Conservation (phyloP, 2,888 invertebrate species). For the Sphaerolaimus hirsutus region DNA sequence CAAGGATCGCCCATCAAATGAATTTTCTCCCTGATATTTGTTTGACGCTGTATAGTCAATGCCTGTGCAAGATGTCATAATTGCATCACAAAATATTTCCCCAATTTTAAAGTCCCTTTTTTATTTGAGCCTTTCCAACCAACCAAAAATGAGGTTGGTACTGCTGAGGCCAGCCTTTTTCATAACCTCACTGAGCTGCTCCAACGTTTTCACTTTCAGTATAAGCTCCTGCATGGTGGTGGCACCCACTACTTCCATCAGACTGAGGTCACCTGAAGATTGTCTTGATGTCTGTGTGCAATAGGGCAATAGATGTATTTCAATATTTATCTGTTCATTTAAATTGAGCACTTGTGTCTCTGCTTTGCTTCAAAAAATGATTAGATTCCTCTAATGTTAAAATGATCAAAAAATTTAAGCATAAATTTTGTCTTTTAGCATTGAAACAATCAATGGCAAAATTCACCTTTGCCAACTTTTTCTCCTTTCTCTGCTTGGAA, state of each 20-base stretch:
- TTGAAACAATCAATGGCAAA: no score
- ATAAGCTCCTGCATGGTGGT: constrained; percentile 21
- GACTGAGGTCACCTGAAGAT: no score
- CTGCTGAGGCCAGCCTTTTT: constrained; percentile 29
- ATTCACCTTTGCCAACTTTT: no score
- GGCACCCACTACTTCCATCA: constrained; percentile 16
- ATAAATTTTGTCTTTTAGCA: no score
- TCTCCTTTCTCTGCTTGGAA: no score
- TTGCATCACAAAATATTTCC: neutral
- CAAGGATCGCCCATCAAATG: constrained; percentile 29
- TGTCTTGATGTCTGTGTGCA: no score
- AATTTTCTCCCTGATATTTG: constrained; percentile 34
- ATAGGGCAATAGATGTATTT: no score
- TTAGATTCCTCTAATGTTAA: no score
- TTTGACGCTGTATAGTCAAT: constrained; percentile 35
- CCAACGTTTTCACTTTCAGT: constrained; percentile 21
- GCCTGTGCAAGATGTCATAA: constrained; percentile 10
- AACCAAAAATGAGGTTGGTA: constrained; percentile 32
- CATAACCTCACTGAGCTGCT: constrained; percentile 28
- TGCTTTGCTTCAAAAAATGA: no score
- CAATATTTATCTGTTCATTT: no score
- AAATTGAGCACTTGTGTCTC: no score
- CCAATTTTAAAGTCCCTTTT: neutral
- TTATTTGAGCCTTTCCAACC: neutral
- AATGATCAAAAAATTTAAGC: no score